phyloP scores from a whole-genome alignment of 1,140 invertebrate genomes.

The Drosophila albomicans region DNA sequence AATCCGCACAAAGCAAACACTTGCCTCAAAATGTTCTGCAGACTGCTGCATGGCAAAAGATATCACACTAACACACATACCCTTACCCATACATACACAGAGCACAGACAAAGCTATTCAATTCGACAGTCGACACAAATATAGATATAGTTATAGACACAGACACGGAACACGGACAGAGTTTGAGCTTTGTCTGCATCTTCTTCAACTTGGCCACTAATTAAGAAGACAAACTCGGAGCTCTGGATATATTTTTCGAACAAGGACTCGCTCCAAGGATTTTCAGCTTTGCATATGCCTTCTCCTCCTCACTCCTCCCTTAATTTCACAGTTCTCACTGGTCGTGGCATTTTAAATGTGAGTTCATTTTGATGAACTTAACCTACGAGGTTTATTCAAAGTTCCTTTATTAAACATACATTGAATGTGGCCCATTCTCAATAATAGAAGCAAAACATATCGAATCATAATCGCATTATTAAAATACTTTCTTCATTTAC shows the following conservation, averaged over 20 bases:
- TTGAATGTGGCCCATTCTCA: too few relatives aligned
- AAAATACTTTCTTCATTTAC: too few relatives aligned
- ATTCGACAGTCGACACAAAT: slow-evolving; percentile 16
- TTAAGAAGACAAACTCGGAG: slow-evolving; percentile 76
- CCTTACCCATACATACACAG: not conserved
- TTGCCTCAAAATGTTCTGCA: slow-evolving; percentile 18
- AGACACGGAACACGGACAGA: slow-evolving; percentile 5
- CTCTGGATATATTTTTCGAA: slow-evolving; percentile 24
- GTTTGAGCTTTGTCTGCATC: slow-evolving; percentile 36
- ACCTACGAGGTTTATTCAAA: slow-evolving; percentile 36
- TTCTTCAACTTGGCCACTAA: slow-evolving; percentile 70
- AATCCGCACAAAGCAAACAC: slow-evolving; percentile 79
- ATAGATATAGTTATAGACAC: not conserved
- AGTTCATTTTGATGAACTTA: slow-evolving; percentile 11
- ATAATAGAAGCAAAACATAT: too few relatives aligned
- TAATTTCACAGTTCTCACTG: not conserved
- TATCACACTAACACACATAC: slow-evolving; percentile 2
- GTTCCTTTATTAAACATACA: not conserved
- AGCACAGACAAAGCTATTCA: slow-evolving; percentile 11
- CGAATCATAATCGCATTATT: too few relatives aligned
- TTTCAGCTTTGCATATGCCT: not conserved
- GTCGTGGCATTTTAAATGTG: not conserved
- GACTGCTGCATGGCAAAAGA: slow-evolving; percentile 17
- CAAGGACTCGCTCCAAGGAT: slow-evolving; percentile 14
- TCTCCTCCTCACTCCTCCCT: too few relatives aligned